Conservation (phyloP, 2,888 invertebrate genomes). For the Polymixis flavicincta region DNA sequence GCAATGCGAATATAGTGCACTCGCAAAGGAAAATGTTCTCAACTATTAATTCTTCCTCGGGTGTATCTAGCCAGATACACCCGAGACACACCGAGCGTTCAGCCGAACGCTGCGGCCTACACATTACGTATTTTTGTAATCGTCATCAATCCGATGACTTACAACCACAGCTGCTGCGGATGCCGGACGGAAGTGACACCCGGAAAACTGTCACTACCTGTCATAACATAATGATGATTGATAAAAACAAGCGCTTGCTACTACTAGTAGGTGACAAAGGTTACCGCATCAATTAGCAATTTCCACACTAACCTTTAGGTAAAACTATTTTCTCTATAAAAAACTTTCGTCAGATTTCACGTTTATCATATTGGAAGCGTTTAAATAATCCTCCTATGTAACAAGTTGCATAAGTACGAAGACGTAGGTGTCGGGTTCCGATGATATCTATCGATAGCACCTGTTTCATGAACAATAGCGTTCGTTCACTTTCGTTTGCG, state of each 20-base stretch:
- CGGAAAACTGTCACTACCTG: constrained; percentile 37
- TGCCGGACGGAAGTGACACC: constrained; percentile 33
- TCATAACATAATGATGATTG: constrained; percentile 44
- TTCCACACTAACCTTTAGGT: constrained; percentile 29
- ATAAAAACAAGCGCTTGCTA: constrained; percentile 32
- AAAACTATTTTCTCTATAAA: constrained; percentile 28
- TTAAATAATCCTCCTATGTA: constrained; percentile 44
- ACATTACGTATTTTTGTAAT: constrained; percentile 6
- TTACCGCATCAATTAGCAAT: constrained; percentile 50
- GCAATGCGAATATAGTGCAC: background rate
- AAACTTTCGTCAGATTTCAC: constrained; percentile 53
- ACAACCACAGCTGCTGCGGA: constrained; percentile 21
- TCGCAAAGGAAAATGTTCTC: background rate
- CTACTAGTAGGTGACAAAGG: constrained; percentile 46
- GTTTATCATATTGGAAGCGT: constrained; percentile 47
- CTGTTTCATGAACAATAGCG: constrained; percentile 83
- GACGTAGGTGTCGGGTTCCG: constrained; percentile 71
- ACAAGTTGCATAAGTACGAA: constrained; percentile 65
- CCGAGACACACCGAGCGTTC: too few relatives aligned
- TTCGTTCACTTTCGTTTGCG: constrained; percentile 84
- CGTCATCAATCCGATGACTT: constrained; percentile 30
- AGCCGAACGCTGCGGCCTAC: too few relatives aligned
- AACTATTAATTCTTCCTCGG: background rate
- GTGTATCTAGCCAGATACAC: too few relatives aligned
- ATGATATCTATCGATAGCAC: constrained; percentile 78